A percentile compares a stretch with the other conserved stretches of the same genome.
These are phyloP conservation scores for Coleophora deauratella DNA, from an alignment of 2,888 invertebrate species.

Conservation along the genomic window DNA sequence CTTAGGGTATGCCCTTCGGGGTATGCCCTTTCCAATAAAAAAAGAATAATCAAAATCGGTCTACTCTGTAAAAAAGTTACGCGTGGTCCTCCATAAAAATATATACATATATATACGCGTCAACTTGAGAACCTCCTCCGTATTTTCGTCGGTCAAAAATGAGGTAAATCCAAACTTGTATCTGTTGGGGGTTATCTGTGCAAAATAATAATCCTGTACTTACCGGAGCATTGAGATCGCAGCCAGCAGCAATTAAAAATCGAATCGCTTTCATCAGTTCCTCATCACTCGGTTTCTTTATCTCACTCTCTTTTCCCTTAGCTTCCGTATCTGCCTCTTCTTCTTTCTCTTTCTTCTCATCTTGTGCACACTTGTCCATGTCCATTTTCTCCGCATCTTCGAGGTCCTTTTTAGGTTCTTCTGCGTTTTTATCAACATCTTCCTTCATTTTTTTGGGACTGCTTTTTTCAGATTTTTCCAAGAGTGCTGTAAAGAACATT, in stretches of 20 bases:
- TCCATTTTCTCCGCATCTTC: constrained; percentile 17
- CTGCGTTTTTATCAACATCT: constrained; percentile 8
- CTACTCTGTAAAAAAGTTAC: too few relatives aligned
- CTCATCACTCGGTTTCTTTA: constrained; percentile 30
- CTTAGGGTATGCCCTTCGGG: too few relatives aligned
- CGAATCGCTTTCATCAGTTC: constrained; percentile 60
- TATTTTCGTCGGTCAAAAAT: too few relatives aligned
- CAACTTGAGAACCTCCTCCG: too few relatives aligned
- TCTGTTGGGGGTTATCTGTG: constrained; percentile 4
- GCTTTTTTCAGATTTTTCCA: constrained; percentile 32
- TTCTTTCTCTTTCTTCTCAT: constrained; percentile 13
- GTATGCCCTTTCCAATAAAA: too few relatives aligned
- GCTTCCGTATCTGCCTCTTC: constrained; percentile 16
- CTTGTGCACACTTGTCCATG: too few relatives aligned
- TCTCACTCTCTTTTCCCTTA: constrained; percentile 20
- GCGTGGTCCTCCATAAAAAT: too few relatives aligned
- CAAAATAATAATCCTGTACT: constrained; percentile 20
- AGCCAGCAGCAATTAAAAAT: constrained; percentile 86
- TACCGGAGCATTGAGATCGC: constrained; percentile 83
- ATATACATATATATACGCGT: too few relatives aligned
- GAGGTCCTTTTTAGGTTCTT: background rate
- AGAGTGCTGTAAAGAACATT: constrained; percentile 37
- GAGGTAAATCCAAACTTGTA: too few relatives aligned
- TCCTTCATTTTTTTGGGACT: constrained; percentile 15
- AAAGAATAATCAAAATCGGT: too few relatives aligned